phyloP scores from a whole-genome alignment of 2,797 vertebrate genomes.

The Oophaga sylvatica region DNA sequence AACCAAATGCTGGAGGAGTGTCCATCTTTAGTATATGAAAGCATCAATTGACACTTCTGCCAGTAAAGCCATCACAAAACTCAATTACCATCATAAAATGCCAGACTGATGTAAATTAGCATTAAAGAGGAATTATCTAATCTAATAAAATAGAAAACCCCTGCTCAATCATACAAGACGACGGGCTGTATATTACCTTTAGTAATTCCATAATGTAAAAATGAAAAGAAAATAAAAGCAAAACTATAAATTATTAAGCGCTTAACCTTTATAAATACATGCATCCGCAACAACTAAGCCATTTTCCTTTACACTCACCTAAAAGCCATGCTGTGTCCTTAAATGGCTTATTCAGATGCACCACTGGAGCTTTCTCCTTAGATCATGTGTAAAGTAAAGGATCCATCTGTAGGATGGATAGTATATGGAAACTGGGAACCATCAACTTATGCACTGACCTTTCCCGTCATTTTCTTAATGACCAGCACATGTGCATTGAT shows the following conservation, averaged over 20 bases:
- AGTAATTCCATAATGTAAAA: not conserved
- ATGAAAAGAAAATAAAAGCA: not conserved
- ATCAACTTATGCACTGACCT: not conserved
- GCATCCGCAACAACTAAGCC: not conserved
- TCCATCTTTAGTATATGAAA: no score
- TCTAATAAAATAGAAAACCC: no score
- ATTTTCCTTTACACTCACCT: not conserved
- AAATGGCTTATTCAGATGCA: constrained; percentile 16
- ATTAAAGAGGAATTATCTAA: no score
- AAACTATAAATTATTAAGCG: not conserved
- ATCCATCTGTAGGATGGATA: not conserved
- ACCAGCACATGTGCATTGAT: not conserved
- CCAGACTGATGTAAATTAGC: not conserved
- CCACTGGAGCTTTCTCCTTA: not conserved
- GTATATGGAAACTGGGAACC: not conserved
- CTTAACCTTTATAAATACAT: constrained; percentile 10
- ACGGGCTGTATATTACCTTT: not conserved
- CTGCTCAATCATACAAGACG: not conserved
- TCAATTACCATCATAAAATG: not conserved
- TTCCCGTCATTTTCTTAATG: not conserved
- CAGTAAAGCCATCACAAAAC: not conserved
- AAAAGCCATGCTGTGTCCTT: constrained; percentile 9
- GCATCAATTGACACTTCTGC: not conserved
- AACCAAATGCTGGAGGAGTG: not conserved
- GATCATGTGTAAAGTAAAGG: not conserved